These are phyloP conservation scores for Threskiornis aethiopicus DNA, from an alignment of 2,797 vertebrate species.

Conservation along the genomic window DNA sequence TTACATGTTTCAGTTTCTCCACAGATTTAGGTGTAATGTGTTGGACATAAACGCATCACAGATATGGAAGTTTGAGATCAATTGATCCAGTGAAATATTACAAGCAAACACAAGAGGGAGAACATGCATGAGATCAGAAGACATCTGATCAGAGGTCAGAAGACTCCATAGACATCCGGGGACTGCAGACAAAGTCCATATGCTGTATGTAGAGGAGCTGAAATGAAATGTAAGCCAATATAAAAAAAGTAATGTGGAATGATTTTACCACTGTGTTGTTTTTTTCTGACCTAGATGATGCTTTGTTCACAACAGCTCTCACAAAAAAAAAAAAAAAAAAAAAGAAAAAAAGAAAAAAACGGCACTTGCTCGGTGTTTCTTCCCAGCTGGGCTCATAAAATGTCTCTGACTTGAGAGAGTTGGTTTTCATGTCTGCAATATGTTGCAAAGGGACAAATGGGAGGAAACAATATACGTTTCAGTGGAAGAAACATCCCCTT, in stretches of 20 bases:
- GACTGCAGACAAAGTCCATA: not conserved
- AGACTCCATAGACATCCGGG: not conserved
- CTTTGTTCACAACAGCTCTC: not conserved
- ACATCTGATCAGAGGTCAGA: not conserved
- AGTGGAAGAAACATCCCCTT: not conserved
- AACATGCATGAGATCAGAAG: not conserved
- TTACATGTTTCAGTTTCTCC: not conserved
- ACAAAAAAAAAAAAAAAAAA: not conserved
- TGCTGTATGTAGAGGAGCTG: not conserved
- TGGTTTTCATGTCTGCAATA: not conserved
- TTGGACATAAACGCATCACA: not conserved
- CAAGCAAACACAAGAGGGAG: not conserved
- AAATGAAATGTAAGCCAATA: not conserved
- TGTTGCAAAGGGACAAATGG: not conserved
- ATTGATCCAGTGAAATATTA: not conserved
- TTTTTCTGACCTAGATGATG: not conserved
- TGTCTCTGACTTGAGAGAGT: not conserved
- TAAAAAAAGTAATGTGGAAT: not conserved
- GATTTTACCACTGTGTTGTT: not conserved
- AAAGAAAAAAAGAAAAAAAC: not conserved
- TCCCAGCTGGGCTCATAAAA: not conserved
- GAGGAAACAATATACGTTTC: not conserved
- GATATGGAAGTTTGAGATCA: not conserved
- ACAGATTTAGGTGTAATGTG: not conserved
- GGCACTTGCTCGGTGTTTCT: accelerated